Evolutionary conservation across 64 coral and sea anemone species (phyloP).

Genomic region (Cladopsammia gracilis): DNA sequence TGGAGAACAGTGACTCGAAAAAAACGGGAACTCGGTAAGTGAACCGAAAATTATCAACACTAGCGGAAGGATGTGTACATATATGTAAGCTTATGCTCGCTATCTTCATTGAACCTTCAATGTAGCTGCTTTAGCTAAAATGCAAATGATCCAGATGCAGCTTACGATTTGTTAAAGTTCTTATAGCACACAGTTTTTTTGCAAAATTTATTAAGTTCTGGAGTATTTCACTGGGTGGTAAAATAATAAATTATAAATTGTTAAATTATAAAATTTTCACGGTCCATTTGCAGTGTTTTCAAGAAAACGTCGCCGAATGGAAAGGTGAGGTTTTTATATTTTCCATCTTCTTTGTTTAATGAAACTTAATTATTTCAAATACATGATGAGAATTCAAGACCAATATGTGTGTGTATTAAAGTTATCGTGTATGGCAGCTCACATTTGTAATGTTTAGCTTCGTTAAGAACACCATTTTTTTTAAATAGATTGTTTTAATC

Average conservation of each 20-base stretch:
- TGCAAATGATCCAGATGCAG: not conserved
- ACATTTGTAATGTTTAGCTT: not conserved
- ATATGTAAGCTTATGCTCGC: too few species aligned
- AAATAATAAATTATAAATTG: slow-evolving; percentile 20
- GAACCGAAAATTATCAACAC: not conserved
- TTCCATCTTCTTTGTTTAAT: slow-evolving; percentile 3
- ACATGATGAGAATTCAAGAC: not conserved
- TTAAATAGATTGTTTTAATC: not conserved
- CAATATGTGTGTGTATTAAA: slow-evolving; percentile 30
- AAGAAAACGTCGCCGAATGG: slow-evolving; percentile 84
- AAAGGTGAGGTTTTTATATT: slow-evolving; percentile 24
- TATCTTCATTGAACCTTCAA: too few species aligned
- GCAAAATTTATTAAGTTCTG: not conserved
- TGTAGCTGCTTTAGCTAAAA: not conserved
- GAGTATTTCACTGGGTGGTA: not conserved
- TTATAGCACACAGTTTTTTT: not conserved
- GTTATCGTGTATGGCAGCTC: slow-evolving; percentile 8
- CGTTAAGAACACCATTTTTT: not conserved
- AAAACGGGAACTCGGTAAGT: slow-evolving; percentile 44
- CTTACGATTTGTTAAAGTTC: not conserved
- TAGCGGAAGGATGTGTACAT: too few species aligned
- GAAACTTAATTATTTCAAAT: not conserved
- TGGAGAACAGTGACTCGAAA: slow-evolving; percentile 47
- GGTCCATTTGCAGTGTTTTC: slow-evolving; percentile 70
- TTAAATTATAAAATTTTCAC: not conserved